A percentile compares a stretch with the other conserved stretches of the same genome.
Conservation (phyloP, 2,797 vertebrate species). For the Gallinago nigripennis region DNA sequence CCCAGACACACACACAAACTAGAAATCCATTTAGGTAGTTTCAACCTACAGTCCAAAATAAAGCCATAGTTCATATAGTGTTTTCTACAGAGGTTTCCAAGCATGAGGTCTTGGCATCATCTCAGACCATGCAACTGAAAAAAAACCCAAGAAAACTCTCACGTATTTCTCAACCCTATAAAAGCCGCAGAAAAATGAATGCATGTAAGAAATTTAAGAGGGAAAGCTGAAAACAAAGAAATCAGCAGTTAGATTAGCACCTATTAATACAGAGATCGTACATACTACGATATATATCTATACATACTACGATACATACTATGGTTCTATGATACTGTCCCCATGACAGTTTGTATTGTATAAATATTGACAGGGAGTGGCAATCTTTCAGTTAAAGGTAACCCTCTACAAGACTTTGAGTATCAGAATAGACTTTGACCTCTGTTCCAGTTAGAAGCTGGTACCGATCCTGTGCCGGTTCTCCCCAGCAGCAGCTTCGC, state of each 20-base stretch:
- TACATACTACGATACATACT: too few species aligned
- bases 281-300: neutral
- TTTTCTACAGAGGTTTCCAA: neutral
- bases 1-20: neutral
- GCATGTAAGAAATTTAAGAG: neutral
- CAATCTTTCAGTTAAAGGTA: neutral
- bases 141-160: neutral
- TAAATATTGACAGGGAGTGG: conserved; percentile 57
- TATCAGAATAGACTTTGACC: conserved; percentile 46
- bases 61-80: neutral
- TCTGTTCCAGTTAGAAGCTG: neutral
- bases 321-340: neutral
- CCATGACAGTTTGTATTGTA: neutral
- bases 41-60: neutral
- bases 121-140: neutral
- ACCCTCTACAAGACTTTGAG: neutral
- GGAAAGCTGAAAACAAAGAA: neutral
- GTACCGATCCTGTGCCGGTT: neutral
- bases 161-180: neutral
- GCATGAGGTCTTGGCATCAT: neutral
- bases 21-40: neutral
- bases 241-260: neutral
- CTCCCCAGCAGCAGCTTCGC: neutral
- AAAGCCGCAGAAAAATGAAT: neutral
- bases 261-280: neutral